These are phyloP conservation scores for Drosophila subsilvestris DNA, from an alignment of 2,888 invertebrate genomes.

Conservation along the genomic window DNA sequence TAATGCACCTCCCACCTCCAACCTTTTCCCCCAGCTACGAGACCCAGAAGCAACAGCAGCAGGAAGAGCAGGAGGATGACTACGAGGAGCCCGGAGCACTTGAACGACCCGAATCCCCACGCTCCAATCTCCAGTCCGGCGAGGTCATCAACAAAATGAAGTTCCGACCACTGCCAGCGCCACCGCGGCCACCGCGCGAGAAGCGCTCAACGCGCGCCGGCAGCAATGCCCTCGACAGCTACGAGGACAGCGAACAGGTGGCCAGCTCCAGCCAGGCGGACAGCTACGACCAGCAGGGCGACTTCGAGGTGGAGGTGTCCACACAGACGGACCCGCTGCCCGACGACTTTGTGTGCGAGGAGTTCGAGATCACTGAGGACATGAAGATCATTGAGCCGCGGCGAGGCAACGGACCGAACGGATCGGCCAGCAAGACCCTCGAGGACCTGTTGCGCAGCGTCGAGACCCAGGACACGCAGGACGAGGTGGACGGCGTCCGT, in stretches of 20 bases:
- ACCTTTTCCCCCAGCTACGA: conserved; percentile 55
- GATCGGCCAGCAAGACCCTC: conserved; percentile 71
- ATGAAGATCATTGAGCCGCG: conserved; percentile 83
- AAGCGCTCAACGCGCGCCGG: conserved; percentile 82
- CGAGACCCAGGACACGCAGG: conserved; percentile 68
- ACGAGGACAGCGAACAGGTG: conserved; percentile 74
- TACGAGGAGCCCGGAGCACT: conserved; percentile 85
- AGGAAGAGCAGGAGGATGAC: conserved; percentile 78
- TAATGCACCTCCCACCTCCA: conserved; percentile 54
- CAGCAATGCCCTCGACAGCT: conserved; percentile 74
- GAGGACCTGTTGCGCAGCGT: conserved; percentile 83
- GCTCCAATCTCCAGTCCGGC: conserved; percentile 89
- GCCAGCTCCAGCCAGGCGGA: conserved; percentile 80
- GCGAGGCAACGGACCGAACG: conserved; percentile 43
- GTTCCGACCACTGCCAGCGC: conserved; percentile 93
- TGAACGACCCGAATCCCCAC: conserved; percentile 83
- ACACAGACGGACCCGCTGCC: conserved; percentile 94
- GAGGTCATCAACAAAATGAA: conserved; percentile 93
- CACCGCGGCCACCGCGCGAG: conserved; percentile 92
- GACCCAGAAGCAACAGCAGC: conserved; percentile 46
- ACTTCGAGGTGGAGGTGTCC: conserved; percentile 87
- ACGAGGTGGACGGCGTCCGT: conserved; percentile 69
- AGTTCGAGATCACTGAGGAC: conserved; percentile 84
- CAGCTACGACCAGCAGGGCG: conserved; percentile 76
- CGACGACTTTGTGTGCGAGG: conserved; percentile 90